Evolutionary conservation across 2,888 invertebrate species (phyloP).

Genomic region (Pammene fasciana): DNA sequence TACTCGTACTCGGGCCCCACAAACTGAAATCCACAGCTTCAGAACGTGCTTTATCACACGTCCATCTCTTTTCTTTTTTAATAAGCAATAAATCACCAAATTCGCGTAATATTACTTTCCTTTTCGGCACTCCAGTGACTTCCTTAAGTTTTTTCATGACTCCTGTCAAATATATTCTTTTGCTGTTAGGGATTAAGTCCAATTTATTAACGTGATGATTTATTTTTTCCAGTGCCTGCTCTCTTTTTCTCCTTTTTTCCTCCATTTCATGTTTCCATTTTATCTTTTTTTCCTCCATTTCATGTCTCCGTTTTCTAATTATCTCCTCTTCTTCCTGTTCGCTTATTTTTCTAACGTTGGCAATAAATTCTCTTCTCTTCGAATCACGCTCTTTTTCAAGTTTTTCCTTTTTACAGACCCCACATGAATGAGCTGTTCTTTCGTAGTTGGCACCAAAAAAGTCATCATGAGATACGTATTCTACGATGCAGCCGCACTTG

Average conservation of each 20-base stretch:
- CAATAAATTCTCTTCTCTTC: too few species aligned
- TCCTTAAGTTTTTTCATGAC: not conserved
- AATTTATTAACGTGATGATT: not conserved
- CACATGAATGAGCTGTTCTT: too few species aligned
- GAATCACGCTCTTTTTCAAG: too few species aligned
- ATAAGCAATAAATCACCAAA: not conserved
- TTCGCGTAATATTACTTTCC: not conserved
- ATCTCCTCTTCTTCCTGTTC: too few species aligned
- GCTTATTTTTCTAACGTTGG: too few species aligned
- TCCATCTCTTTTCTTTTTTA: not conserved
- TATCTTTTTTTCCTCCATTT: not conserved
- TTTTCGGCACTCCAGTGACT: not conserved
- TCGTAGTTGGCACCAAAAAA: too few species aligned
- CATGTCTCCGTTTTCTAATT: too few species aligned
- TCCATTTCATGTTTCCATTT: not conserved
- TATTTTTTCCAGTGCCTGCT: not conserved
- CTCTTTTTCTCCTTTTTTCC: not conserved
- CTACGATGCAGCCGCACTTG: too few species aligned
- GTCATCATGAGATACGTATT: too few species aligned
- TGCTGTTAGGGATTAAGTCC: not conserved
- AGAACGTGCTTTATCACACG: not conserved
- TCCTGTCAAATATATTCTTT: not conserved
- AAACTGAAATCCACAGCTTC: conserved; percentile 2
- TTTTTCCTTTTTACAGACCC: too few species aligned
- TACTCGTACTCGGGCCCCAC: not conserved